A percentile compares a stretch with the other conserved stretches of the same genome.
These are phyloP conservation scores for Cataglyphis albicans DNA, from an alignment of 2,888 invertebrate species.

Conservation along the genomic window DNA sequence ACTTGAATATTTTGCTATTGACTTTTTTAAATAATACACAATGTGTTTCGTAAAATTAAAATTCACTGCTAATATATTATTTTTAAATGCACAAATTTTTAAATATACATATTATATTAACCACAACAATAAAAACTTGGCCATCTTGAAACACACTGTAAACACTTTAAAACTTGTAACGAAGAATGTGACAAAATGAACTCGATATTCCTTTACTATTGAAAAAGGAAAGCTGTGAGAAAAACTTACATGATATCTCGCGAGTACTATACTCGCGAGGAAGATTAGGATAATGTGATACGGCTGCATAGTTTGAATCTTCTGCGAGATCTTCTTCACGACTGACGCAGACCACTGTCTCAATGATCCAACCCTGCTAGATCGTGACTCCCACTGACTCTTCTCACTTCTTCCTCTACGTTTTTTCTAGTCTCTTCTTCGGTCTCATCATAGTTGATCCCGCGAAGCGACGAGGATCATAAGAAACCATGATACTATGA, in stretches of 20 bases:
- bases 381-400: constrained; percentile 67
- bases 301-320: constrained; percentile 76
- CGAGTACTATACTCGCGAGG: constrained; percentile 67
- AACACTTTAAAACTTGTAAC: background rate
- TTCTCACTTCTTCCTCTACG: constrained; percentile 59
- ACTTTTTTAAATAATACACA: background rate
- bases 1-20: background rate
- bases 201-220: background rate
- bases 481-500: constrained; percentile 53
- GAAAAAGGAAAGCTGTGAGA: background rate
- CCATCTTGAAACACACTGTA: background rate
- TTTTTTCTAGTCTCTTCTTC: constrained; percentile 65
- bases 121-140: background rate
- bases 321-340: constrained; percentile 72
- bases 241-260: constrained; percentile 76
- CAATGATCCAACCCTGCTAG: constrained; percentile 58
- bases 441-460: constrained; percentile 50
- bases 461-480: constrained; percentile 35
- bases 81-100: background rate
- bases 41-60: background rate
- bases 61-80: background rate
- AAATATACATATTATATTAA: background rate
- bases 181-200: background rate
- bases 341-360: constrained; percentile 67
- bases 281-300: constrained; percentile 71